Conservation (phyloP, 92 coral and sea anemone species). For the Metridium senile region DNA sequence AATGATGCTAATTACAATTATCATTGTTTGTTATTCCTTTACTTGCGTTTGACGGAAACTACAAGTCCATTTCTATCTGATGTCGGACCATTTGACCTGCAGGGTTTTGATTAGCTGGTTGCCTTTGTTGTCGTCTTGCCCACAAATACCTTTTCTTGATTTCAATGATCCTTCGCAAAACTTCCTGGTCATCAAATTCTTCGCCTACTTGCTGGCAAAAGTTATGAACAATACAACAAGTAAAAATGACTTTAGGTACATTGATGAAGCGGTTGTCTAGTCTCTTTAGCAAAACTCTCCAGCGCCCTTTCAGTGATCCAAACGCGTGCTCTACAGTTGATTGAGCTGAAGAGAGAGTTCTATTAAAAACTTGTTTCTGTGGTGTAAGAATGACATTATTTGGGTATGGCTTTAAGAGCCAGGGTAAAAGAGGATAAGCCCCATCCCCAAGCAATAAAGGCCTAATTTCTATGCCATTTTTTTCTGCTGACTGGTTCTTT, state of each 20-base stretch:
- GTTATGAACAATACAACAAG: slow-evolving; percentile 52
- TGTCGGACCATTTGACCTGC: slow-evolving; percentile 47
- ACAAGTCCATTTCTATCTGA: slow-evolving; percentile 32
- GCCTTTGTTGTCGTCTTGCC: slow-evolving; percentile 38
- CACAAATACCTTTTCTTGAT: slow-evolving; percentile 48
- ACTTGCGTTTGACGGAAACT: slow-evolving; percentile 13
- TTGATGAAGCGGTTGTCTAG: slow-evolving; percentile 40
- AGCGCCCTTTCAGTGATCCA: slow-evolving; percentile 40
- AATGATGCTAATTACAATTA: too few species aligned
- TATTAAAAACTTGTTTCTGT: slow-evolving; percentile 37
- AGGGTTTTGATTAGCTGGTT: slow-evolving; percentile 34
- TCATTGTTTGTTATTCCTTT: too few species aligned
- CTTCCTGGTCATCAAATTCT: slow-evolving; percentile 54
- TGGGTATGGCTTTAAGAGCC: slow-evolving; percentile 56
- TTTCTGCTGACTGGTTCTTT: slow-evolving; percentile 21
- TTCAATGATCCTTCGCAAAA: slow-evolving; percentile 49
- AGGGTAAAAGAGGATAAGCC: slow-evolving; percentile 54
- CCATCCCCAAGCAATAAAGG: slow-evolving; percentile 57
- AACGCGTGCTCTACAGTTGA: slow-evolving; percentile 37
- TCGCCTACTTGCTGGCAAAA: slow-evolving; percentile 45
- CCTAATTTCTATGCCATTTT: slow-evolving; percentile 21
- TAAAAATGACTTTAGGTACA: slow-evolving; percentile 40
- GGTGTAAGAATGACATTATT: slow-evolving; percentile 20
- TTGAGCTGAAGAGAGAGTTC: slow-evolving; percentile 41
- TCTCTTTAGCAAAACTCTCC: slow-evolving; percentile 40